Base-by-base conservation (phyloP, 2,888 invertebrate species). In the Emmelina monodactyla region DNA sequence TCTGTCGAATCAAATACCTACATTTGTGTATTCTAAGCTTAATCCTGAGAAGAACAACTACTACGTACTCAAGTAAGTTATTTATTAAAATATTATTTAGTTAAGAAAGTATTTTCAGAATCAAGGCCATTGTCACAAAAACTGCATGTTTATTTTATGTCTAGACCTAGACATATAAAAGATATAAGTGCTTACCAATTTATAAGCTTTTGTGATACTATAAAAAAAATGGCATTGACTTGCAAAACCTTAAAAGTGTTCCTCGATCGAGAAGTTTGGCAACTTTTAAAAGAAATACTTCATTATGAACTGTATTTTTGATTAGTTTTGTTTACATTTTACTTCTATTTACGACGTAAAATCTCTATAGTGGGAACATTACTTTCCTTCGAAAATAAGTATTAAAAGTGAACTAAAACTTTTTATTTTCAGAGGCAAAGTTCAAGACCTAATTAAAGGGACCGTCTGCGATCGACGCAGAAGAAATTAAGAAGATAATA, bases 1-100 rank as follows among this genome's bases (percentile, higher is more conserved):
- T 0, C 63, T 89, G 36, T 83, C 84, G 0, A 89, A 89, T 48
- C 82, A 83, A 5, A 85, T 90, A 70, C 88, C 87, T 0, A 71
- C 71, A 9, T 88, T 86, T 45, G 73, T 88, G 3, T 88, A 85
- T 47, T 81, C 83, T 0, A 62, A 49, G 1, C 55, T 89, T 14
- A 71, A 88, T 45, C 60, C 78, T 1, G 67, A 73, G 14, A 63
- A 82, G 14, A 55, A 70, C 2, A 89, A 89, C 50, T 90, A 85
- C 54, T 82, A 82, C 32, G 62, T 88, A 10, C 83, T 60, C 40
- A 71, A 51, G 75, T 75, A 50, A 49, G 48, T 45, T 35, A 19
- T 28, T 35, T 19, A 31, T 19, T 10, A 3, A n/a, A n/a, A n/a
- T n/a, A n/a, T n/a, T n/a, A n/a, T n/a, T n/a, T n/a, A n/a, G n/a